Conservation (phyloP, 2,888 invertebrate species). For the Spialia ferax region DNA sequence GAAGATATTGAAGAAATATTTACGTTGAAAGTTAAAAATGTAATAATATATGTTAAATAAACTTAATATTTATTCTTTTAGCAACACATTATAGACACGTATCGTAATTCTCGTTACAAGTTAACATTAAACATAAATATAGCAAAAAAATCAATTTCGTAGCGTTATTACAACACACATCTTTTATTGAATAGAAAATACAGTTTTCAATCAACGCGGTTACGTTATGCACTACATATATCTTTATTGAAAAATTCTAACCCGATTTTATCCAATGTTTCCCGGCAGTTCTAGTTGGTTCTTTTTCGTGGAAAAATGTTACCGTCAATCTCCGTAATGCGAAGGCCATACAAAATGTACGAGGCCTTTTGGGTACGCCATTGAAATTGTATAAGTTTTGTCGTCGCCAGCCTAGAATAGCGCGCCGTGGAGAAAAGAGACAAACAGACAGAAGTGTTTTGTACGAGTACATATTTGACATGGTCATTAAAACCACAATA, state of each 20-base stretch:
- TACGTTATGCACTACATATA: neutral
- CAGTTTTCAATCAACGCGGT: neutral
- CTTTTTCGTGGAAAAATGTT: constrained; percentile 45
- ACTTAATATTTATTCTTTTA: no score
- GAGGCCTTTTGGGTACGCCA: constrained; percentile 42
- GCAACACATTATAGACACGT: no score
- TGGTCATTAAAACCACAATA: no score
- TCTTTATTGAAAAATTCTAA: constrained; percentile 1
- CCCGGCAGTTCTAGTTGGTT: constrained; percentile 13
- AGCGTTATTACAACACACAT: neutral
- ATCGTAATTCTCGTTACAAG: no score
- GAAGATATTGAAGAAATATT: neutral
- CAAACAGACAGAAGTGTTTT: neutral
- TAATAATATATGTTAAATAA: no score
- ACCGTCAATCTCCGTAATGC: constrained; percentile 50
- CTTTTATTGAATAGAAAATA: neutral
- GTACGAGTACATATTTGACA: no score
- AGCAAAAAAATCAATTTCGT: no score
- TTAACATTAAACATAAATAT: no score
- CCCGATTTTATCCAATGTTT: neutral
- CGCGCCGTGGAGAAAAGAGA: neutral
- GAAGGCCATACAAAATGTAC: constrained; percentile 45
- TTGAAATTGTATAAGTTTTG: constrained; percentile 43
- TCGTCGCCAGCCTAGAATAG: constrained; percentile 35
- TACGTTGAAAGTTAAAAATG: neutral